phyloP scores from a whole-genome alignment of 2,113 vertebrate genomes.

The Phalacrocorax brasilianus region DNA sequence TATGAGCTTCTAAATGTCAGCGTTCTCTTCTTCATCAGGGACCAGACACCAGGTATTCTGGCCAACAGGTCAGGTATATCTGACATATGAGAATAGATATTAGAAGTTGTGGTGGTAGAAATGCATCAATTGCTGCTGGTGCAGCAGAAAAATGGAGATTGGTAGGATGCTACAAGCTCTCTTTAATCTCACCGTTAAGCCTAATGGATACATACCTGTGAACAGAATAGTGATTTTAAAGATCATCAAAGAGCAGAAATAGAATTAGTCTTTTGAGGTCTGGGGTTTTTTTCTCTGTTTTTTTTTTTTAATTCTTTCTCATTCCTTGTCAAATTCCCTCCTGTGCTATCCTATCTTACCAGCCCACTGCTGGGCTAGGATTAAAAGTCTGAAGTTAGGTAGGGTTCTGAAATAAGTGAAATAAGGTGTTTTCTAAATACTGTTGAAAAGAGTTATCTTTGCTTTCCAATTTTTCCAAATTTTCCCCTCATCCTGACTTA shows the following conservation, averaged over 20 bases:
- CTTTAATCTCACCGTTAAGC: neutral
- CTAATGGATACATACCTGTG: neutral
- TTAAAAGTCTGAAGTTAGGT: neutral
- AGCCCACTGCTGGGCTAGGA: neutral
- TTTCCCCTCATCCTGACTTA: neutral
- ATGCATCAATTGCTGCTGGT: neutral
- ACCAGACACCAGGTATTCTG: neutral
- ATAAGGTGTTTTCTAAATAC: neutral
- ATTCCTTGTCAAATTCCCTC: neutral
- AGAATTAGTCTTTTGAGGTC: neutral
- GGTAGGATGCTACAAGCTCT: neutral
- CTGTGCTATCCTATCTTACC: accelerated
- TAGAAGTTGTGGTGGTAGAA: neutral
- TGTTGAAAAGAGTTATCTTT: neutral
- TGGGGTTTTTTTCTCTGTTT: neutral
- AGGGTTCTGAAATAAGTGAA: neutral
- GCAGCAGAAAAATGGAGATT: neutral
- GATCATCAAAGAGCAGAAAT: neutral
- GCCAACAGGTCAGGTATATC: neutral
- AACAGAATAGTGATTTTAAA: neutral
- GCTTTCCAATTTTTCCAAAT: neutral
- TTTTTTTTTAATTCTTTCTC: neutral
- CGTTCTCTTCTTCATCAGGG: neutral
- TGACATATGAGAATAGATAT: neutral
- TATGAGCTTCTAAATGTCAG: neutral